These are phyloP conservation scores for Notarius lentiginosus DNA, from an alignment of 2,113 vertebrate genomes.

Conservation along the genomic window DNA sequence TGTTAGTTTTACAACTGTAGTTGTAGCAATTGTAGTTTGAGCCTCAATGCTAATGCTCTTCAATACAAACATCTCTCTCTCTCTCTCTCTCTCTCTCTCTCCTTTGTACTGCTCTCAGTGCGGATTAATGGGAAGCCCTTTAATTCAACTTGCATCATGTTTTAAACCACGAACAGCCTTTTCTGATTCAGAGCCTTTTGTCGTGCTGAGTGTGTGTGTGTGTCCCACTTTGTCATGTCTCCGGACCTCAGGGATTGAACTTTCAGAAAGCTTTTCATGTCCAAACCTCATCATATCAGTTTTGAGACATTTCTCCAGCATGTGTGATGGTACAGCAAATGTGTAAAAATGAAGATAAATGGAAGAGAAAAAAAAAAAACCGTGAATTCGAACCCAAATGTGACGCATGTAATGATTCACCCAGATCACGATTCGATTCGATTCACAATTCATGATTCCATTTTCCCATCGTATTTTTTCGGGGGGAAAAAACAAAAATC, in stretches of 20 bases:
- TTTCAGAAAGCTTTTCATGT: background rate
- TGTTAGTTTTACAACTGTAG: slow-evolving; percentile 30
- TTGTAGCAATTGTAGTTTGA: background rate
- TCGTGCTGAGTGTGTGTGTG: background rate
- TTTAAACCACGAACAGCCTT: background rate
- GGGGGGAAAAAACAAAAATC: no score
- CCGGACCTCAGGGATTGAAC: slow-evolving; percentile 47
- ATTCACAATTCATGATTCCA: no score
- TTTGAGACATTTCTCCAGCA: background rate
- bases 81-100: background rate
- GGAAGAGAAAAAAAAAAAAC: no score
- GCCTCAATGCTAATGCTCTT: background rate
- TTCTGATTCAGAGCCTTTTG: background rate
- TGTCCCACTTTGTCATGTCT: background rate
- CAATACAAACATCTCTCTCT: background rate
- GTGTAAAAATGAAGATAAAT: background rate
- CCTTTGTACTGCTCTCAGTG: background rate
- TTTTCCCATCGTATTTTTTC: no score
- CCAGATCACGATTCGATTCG: no score
- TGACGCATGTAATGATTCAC: no score
- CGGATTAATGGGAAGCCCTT: background rate
- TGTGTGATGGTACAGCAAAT: background rate
- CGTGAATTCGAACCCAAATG: no score
- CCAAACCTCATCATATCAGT: background rate
- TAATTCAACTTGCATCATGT: background rate